Percentiles rank a stretch among this genome's conserved stretches.
Conservation (phyloP, 2,113 vertebrate species). For the Tor tambroides region DNA sequence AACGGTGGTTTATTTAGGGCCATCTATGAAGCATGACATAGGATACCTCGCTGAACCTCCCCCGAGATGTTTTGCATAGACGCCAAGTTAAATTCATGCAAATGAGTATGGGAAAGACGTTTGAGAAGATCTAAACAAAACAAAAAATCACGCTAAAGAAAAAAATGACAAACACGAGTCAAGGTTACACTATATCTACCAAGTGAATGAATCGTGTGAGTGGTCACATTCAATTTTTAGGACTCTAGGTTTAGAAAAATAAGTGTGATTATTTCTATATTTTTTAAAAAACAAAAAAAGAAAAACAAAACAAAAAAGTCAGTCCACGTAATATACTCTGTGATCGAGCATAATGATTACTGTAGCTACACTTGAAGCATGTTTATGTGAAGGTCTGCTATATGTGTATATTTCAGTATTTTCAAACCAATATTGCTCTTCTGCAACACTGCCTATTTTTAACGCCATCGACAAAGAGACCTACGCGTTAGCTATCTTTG, state of each 20-base stretch:
- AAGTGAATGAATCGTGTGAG: conserved; percentile 50
- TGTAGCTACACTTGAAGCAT: conserved; percentile 58
- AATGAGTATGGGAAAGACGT: conserved; percentile 58
- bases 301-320: conserved; percentile 45
- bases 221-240: conserved; percentile 61
- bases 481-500: conserved; percentile 46
- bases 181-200: conserved; percentile 42
- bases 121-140: conserved; percentile 2
- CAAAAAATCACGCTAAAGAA: background rate
- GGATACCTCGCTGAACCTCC: conserved; percentile 56
- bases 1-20: conserved; percentile 47
- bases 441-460: conserved; percentile 51
- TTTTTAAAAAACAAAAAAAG: conserved; percentile 15
- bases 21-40: conserved; percentile 43
- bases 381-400: conserved; percentile 38
- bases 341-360: conserved; percentile 55
- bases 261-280: conserved; percentile 70
- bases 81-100: conserved; percentile 76
- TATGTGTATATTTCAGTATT: conserved; percentile 42
- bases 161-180: conserved; percentile 31
- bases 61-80: conserved; percentile 76
- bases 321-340: conserved; percentile 54
- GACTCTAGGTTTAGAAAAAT: conserved; percentile 73
- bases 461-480: conserved; percentile 21
- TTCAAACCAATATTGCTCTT: conserved; percentile 71